A percentile compares a stretch with the other conserved stretches of the same genome.
Evolutionary conservation across 2,888 invertebrate species (phyloP).

Genomic region (Psylliodes chrysocephalus): DNA sequence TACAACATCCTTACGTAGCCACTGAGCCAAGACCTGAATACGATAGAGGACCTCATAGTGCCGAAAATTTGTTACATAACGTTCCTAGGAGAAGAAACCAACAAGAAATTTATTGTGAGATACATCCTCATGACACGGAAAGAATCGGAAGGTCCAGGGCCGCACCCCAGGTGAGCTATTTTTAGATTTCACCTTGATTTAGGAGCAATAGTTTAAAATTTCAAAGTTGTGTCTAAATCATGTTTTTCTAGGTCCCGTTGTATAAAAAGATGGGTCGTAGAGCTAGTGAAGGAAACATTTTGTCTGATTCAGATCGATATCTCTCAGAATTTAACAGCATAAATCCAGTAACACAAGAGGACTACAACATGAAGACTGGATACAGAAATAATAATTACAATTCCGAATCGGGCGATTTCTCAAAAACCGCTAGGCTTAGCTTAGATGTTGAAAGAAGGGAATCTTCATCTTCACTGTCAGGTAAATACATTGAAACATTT

Average conservation of each 20-base stretch:
- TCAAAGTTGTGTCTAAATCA: no score
- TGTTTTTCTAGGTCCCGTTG: conserved; percentile 54
- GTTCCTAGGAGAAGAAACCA: conserved; percentile 28
- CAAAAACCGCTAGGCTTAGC: conserved; percentile 62
- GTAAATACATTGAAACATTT: no score
- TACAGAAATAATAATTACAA: conserved; percentile 49
- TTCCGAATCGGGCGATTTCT: conserved; percentile 45
- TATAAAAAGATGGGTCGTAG: conserved; percentile 64
- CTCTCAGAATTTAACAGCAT: conserved; percentile 37
- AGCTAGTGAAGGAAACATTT: conserved; percentile 66
- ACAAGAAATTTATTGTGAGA: conserved; percentile 53
- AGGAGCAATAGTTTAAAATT: no score
- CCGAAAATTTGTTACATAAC: conserved; percentile 44
- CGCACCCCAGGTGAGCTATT: conserved; percentile 59
- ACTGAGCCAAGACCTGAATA: conserved; percentile 44
- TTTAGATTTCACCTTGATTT: no score
- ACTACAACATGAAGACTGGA: conserved; percentile 49
- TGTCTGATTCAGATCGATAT: conserved; percentile 49
- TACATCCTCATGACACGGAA: conserved; percentile 57
- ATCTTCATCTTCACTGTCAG: conserved; percentile 71
- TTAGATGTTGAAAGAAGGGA: conserved; percentile 67
- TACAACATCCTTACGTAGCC: conserved; percentile 60
- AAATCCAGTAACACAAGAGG: conserved; percentile 31
- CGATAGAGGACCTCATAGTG: conserved; percentile 49
- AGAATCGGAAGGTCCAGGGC: conserved; percentile 59